These are phyloP conservation scores for Halictus quadricinctus DNA, from an alignment of 2,888 invertebrate genomes.

Conservation along the genomic window DNA sequence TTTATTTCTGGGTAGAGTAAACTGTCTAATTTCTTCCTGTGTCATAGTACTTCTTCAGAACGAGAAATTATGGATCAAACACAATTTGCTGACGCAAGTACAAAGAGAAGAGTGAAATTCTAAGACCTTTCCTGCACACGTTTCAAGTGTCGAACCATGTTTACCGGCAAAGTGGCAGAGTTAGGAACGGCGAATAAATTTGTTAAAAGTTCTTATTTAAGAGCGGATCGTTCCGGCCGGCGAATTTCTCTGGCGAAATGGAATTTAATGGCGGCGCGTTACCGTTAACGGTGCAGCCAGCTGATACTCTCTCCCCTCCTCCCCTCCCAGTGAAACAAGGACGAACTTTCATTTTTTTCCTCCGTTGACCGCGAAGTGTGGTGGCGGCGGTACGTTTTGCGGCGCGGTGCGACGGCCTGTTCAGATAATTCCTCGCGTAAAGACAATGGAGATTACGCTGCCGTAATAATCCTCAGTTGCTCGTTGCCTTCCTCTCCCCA, in stretches of 20 bases:
- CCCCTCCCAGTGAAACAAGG: slow-evolving; percentile 12
- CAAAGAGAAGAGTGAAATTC: too few relatives aligned
- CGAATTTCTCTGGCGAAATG: not conserved
- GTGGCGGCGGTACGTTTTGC: slow-evolving; percentile 28
- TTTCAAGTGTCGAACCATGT: too few relatives aligned
- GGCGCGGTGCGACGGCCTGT: not conserved
- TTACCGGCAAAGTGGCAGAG: too few relatives aligned
- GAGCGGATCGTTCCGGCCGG: not conserved
- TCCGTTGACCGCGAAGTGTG: slow-evolving; percentile 28
- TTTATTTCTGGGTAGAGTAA: too few relatives aligned
- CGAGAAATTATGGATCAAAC: too few relatives aligned
- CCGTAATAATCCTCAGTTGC: slow-evolving; percentile 41
- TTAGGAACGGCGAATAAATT: not conserved
- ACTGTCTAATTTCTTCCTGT: too few relatives aligned
- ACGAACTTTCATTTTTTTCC: slow-evolving; percentile 33
- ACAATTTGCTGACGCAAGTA: too few relatives aligned
- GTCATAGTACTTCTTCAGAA: too few relatives aligned
- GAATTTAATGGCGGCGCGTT: not conserved
- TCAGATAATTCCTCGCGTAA: slow-evolving; percentile 43
- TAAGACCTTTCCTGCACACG: too few relatives aligned
- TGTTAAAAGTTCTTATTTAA: not conserved
- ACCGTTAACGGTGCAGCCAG: slow-evolving; percentile 7
- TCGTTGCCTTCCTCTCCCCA: slow-evolving; percentile 1
- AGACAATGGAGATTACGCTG: slow-evolving; percentile 52
- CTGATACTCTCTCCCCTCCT: not conserved